phyloP scores from a whole-genome alignment of 2,113 vertebrate species.

The Haemorhous mexicanus region DNA sequence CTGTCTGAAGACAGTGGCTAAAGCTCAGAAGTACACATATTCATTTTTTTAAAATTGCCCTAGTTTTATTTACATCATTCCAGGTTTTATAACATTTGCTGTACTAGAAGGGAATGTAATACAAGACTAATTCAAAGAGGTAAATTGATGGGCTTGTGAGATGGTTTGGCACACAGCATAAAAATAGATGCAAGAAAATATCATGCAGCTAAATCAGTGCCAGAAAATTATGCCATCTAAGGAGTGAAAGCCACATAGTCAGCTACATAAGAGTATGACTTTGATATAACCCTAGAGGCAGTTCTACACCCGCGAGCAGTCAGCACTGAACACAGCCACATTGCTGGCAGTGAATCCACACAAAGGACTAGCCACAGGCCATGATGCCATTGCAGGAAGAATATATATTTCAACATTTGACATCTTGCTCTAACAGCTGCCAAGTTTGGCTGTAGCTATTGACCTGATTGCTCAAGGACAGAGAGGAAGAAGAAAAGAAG shows the following conservation, averaged over 20 bases:
- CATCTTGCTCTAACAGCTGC: conserved; percentile 54
- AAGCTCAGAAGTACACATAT: neutral
- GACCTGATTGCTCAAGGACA: conserved; percentile 65
- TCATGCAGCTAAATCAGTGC: conserved; percentile 19
- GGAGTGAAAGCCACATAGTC: conserved; percentile 21
- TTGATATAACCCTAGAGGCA: conserved; percentile 31
- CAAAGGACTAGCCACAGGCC: conserved; percentile 35
- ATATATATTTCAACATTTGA: conserved; percentile 68
- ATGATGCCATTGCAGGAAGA: conserved; percentile 48
- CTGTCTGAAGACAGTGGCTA: neutral
- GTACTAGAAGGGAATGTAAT: neutral
- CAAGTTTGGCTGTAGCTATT: conserved; percentile 57
- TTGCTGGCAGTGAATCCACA: conserved; percentile 39
- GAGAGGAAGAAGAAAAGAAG: neutral
- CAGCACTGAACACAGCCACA: neutral
- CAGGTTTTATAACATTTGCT: neutral
- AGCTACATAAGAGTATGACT: conserved; percentile 34
- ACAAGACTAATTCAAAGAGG: neutral
- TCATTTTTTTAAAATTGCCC: neutral
- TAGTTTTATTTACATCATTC: neutral
- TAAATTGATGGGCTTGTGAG: neutral
- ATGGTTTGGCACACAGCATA: neutral
- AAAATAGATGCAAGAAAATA: conserved; percentile 13
- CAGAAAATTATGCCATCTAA: conserved; percentile 29
- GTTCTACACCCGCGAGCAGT: neutral